Evolutionary conservation across 2,113 vertebrate species (phyloP).

Genomic region (Orycteropus afer): DNA sequence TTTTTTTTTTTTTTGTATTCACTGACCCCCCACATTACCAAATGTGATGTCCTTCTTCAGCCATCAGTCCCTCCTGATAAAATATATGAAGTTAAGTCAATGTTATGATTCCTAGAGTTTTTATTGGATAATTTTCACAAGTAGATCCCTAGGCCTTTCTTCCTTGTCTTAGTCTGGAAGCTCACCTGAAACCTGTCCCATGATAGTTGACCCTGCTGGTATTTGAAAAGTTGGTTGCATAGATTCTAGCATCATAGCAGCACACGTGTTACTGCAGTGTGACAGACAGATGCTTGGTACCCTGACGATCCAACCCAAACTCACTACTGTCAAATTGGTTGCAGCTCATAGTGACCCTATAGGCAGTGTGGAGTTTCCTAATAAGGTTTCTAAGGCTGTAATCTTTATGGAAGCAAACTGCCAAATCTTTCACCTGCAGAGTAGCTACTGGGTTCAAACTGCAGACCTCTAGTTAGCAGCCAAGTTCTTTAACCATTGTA

Average conservation of each 20-base stretch:
- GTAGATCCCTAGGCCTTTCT: background rate
- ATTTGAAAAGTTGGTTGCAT: background rate
- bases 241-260: background rate
- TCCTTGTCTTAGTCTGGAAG: background rate
- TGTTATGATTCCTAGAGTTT: background rate
- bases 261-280: background rate
- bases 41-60: background rate
- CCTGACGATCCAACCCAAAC: background rate
- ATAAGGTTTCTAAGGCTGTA: background rate
- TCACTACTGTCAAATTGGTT: background rate
- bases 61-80: background rate
- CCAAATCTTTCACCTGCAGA: background rate
- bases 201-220: background rate
- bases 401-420: background rate
- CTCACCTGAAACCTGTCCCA: background rate
- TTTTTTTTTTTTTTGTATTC: background rate
- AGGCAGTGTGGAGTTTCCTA: background rate
- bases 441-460: background rate
- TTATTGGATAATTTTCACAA: background rate
- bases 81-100: background rate
- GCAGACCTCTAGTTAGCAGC: background rate
- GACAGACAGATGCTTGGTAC: background rate
- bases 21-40: background rate
- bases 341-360: background rate
- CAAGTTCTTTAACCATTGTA: background rate